Percentiles rank a stretch among this genome's conserved stretches.
Conservation (phyloP, 2,888 invertebrate species). For the Acrocera orbiculus region DNA sequence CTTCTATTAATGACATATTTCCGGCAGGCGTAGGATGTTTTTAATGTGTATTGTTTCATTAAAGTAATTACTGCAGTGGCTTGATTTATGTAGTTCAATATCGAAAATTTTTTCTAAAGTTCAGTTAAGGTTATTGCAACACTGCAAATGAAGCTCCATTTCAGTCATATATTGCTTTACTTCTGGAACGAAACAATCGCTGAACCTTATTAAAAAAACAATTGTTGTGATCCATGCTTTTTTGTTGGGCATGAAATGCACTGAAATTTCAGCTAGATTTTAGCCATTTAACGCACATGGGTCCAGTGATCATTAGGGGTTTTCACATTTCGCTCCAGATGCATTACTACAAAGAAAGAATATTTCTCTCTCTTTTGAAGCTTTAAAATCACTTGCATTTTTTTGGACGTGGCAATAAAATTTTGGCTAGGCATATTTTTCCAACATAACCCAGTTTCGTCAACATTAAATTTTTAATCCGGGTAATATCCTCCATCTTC, state of each 20-base stretch:
- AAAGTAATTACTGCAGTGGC: too few relatives aligned
- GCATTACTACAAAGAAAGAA: slow-evolving; percentile 18
- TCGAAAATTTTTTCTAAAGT: background rate
- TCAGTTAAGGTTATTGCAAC: background rate
- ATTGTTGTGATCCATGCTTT: slow-evolving; percentile 15
- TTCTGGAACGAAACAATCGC: slow-evolving; percentile 13
- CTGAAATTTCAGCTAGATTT: slow-evolving; percentile 14
- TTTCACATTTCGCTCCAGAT: slow-evolving; percentile 17
- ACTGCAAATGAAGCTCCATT: slow-evolving; percentile 9
- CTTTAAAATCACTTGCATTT: slow-evolving; percentile 13
- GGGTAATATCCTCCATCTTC: slow-evolving; percentile 14
- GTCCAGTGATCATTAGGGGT: slow-evolving; percentile 16
- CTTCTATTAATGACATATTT: too few relatives aligned
- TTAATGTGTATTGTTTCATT: too few relatives aligned
- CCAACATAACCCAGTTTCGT: slow-evolving; percentile 13
- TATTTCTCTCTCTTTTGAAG: slow-evolving; percentile 17
- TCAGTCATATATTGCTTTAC: slow-evolving; percentile 9
- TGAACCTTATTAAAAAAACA: slow-evolving; percentile 14
- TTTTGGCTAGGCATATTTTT: slow-evolving; percentile 20
- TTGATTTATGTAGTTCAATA: too few relatives aligned
- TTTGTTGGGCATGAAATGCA: slow-evolving; percentile 17
- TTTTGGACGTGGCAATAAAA: slow-evolving; percentile 18
- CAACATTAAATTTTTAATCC: slow-evolving; percentile 8
- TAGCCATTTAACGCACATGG: slow-evolving; percentile 16
- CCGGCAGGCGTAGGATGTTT: too few relatives aligned